phyloP scores from a whole-genome alignment of 1,140 invertebrate genomes.

The Colletes gigas region DNA sequence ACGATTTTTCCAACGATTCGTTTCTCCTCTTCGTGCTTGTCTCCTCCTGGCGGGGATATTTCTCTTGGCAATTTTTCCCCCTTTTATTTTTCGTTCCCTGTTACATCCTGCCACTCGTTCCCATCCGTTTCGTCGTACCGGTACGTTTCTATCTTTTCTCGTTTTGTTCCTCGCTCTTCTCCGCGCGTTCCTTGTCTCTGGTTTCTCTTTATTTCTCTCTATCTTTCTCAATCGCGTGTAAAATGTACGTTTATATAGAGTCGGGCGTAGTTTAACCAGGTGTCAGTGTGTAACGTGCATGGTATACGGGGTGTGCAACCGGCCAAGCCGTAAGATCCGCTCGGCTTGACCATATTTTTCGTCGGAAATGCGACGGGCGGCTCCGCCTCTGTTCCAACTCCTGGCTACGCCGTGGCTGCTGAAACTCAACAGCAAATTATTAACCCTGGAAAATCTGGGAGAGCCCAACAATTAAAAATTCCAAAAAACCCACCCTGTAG shows the following conservation, averaged over 20 bases:
- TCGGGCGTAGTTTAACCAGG: conserved; percentile 15
- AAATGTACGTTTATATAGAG: conserved; percentile 6
- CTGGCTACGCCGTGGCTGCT: background rate
- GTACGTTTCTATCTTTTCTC: conserved; percentile 14
- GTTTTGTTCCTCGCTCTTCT: background rate
- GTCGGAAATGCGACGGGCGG: conserved; percentile 23
- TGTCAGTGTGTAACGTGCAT: conserved; percentile 17
- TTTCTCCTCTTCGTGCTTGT: background rate
- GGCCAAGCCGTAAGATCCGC: conserved; percentile 38
- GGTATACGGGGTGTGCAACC: conserved; percentile 1
- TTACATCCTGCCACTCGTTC: background rate
- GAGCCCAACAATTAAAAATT: no score
- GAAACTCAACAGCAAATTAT: conserved; percentile 57
- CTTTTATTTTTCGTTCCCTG: background rate
- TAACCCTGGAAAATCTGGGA: conserved; percentile 33
- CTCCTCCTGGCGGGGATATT: background rate
- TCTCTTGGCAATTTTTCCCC: background rate
- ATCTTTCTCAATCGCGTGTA: background rate
- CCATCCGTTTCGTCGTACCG: background rate
- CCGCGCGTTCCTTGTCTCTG: background rate
- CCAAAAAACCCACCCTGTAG: no score
- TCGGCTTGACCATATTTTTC: conserved; percentile 56
- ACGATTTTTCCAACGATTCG: conserved; percentile 5
- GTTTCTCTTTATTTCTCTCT: background rate
- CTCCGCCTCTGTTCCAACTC: background rate